Evolutionary conservation across 2,113 vertebrate species (phyloP), one percentile per base, ranked within the genome.

Genomic region (Hylia prasina): DNA sequence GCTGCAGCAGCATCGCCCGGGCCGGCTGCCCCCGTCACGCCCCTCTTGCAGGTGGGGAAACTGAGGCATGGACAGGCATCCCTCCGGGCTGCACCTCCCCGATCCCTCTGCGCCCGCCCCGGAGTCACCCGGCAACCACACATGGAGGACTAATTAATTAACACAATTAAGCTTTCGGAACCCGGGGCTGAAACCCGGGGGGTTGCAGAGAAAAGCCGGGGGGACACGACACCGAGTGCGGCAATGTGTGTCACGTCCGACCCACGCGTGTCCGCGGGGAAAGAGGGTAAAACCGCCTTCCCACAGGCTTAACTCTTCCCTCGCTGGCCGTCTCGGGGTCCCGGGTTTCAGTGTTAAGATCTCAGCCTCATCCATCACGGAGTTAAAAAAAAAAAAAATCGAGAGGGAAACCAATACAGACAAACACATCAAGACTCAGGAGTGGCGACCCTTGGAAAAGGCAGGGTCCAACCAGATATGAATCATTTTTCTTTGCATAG

Each of bases 401-500:
- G 91, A 80, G 91, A 89, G 60, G 84, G 86, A 97, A 97, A 96
- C 80, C 90, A 97, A 93, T 94, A 82, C 83, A 95, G 91, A 70
- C 82, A 96, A 95, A 98, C 95, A 89, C 96, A 94, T 83, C 95
- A 95, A 96, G 92, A 94, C 95, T 94, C 94, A 69, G 58, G 96
- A 93, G 93, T 96, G 96, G 95, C 96, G 96, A 97, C 97, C 97
- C 96, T 96, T 96, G 95, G 94, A 97, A 95, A 97, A 97, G 84
- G 71, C 94, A 93, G 92, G 89, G 96, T 97, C 95, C 93, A 95
- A 93, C 70, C 87, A 96, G 96, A 97, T 96, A 96, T 95, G 96
- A 97, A 96, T 97, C 96, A 97, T 97, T 97, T 97, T 97, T 97
- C 97, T 97, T 96, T 97, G 95, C 97, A 97, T 97, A 97, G 96